Evolutionary conservation across 2,113 vertebrate genomes (phyloP), one percentile per base, ranked within the genome.

Genomic region (Apeltes quadracus): DNA sequence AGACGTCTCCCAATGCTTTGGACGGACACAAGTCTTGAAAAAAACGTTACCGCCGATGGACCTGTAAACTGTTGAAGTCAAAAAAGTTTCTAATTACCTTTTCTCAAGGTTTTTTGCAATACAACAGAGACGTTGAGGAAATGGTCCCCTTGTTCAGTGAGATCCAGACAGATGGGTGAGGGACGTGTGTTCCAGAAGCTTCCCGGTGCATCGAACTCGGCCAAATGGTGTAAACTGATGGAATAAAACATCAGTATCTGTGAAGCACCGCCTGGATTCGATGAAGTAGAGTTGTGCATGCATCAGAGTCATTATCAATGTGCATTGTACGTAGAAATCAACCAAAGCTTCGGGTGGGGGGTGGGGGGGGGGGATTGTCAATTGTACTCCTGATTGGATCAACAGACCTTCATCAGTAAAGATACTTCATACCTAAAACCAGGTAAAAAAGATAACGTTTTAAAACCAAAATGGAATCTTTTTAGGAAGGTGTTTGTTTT

Each of bases 211-310:
- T 34, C 18, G 41, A 27, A 15, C 61, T 41, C n/a, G 46, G 51
- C 44, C 10, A 72, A 76, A 59, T 55, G 56, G 43, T 56, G 61
- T 69, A 72, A 86, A 83, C 48, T 20, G 61, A 63, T 75, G 90
- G 87, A 91, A 91, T 91, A 91, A 90, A 69, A 69, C 63, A 74
- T 55, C 56, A 58, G 78, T 79, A 72, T 67, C 53, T 69, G 66
- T 79, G 39, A 74, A 46, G 71, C 73, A 74, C 59, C 64, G 51
- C 29, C 16, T 73, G n/a, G 43, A 61, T 70, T 44, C 67, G 22
- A 66, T 16, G 25, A 11, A 61, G 69, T 72, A 78, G 62, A 65
- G 67, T 44, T 54, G 38, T 85, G 81, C 81, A 84, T 87, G 79
- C 77, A 72, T 70, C 67, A 70, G 75, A 51, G 48, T 77, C 70